These are phyloP conservation scores for Catharus fuscescens DNA, from an alignment of 2,113 vertebrate species.

Conservation along the genomic window DNA sequence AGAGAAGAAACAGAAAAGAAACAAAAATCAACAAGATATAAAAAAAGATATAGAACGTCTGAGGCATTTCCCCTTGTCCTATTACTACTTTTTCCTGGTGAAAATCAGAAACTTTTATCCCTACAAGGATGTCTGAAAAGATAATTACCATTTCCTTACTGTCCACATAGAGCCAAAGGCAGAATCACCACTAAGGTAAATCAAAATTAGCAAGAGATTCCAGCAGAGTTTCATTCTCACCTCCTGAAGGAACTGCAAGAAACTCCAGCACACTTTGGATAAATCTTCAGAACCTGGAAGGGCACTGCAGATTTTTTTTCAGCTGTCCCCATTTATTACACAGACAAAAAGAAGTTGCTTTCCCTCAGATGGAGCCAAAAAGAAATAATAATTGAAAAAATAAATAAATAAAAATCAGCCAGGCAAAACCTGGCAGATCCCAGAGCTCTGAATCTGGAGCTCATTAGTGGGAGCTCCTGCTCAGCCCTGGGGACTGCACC, in stretches of 20 bases:
- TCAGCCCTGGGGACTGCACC: not conserved
- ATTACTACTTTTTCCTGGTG: no score
- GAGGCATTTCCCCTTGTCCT: no score
- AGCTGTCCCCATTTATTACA: not conserved
- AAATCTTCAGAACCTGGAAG: not conserved
- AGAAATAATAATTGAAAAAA: not conserved
- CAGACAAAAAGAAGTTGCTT: conserved; percentile 22
- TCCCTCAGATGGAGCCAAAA: not conserved
- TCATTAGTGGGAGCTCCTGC: not conserved
- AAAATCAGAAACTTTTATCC: not conserved
- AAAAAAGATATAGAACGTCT: no score
- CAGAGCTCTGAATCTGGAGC: not conserved
- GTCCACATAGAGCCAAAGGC: fast-evolving
- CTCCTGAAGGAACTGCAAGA: not conserved
- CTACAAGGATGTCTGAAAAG: not conserved
- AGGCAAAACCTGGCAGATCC: not conserved
- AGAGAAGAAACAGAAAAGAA: not conserved
- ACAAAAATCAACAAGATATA: not conserved
- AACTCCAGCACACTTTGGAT: not conserved
- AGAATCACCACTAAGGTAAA: not conserved
- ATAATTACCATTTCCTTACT: not conserved
- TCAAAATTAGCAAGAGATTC: not conserved
- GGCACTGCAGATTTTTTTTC: not conserved
- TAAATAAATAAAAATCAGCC: not conserved
- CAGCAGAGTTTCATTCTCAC: not conserved